phyloP scores from a whole-genome alignment of 2,888 invertebrate genomes.

The Hypercompe scribonia region DNA sequence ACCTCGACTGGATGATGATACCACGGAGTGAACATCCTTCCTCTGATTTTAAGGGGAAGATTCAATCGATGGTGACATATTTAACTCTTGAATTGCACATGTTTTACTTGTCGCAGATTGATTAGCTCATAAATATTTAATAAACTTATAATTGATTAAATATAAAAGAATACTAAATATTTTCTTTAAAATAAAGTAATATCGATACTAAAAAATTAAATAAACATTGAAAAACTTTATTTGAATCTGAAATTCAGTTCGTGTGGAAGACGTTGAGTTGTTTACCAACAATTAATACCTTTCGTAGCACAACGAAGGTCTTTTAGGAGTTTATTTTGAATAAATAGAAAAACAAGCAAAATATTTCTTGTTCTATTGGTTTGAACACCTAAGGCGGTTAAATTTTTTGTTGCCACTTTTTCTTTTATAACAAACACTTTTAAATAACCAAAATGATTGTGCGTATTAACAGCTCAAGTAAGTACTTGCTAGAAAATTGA shows the following conservation, averaged over 20 bases:
- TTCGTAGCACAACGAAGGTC: not conserved
- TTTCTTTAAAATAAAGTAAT: not conserved
- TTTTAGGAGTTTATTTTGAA: conserved; percentile 12
- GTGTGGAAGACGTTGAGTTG: conserved; percentile 34
- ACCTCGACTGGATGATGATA: too few relatives aligned
- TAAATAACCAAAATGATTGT: not conserved
- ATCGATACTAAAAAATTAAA: not conserved
- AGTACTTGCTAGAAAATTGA: not conserved
- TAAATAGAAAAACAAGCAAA: conserved; percentile 7
- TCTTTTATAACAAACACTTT: not conserved
- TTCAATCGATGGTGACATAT: too few relatives aligned
- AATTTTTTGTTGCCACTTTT: not conserved
- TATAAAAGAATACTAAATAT: not conserved
- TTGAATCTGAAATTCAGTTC: conserved; percentile 13
- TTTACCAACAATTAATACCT: conserved; percentile 42
- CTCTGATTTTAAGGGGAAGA: too few relatives aligned
- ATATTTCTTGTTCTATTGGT: not conserved
- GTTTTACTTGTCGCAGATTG: too few relatives aligned
- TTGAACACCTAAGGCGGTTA: not conserved
- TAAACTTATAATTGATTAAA: too few relatives aligned
- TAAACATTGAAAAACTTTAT: conserved; percentile 1
- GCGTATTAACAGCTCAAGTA: not conserved
- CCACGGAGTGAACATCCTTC: too few relatives aligned
- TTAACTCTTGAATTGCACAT: too few relatives aligned
- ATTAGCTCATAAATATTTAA: too few relatives aligned